Evolutionary conservation across 2,797 vertebrate species (phyloP), one percentile per base, ranked within the genome.

Genomic region (Alosa sapidissima): DNA sequence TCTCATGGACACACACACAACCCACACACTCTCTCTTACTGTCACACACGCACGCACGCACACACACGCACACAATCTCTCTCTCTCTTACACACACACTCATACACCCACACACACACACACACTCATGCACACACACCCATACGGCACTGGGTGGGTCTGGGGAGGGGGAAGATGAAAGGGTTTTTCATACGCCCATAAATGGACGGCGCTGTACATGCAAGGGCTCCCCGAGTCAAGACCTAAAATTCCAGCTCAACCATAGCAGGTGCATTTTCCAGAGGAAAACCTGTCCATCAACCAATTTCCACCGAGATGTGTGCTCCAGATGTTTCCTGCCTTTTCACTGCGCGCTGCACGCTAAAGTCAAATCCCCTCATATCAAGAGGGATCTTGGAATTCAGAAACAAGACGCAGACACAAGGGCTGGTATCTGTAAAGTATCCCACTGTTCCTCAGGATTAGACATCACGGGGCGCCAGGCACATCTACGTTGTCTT

Each of bases 271-370:
- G 91, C 87, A 89, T 88, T 88, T 87, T 89, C 88, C 84, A 84
- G 81, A 85, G 87, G 88, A 87, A 89, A 87, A 89, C 86, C 86
- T 86, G 88, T 82, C 88, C 87, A 86, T 87, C 88, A 84, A 88
- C 78, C 88, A 60, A 85, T 88, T 89, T 89, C 82, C 87, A 87
- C 16, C 11, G 21, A 87, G 88, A 91, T 87, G 88, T 91, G 91
- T 86, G 87, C 83, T 83, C 90, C 90, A 91, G 89, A 93, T 93
- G 90, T 91, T 90, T 89, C 89, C 90, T 87, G 86, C 84, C 86
- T 89, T 90, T 91, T 90, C 88, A 90, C 90, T 89, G 90, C 85
- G 72, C 87, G 89, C 89, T 55, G 86, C 91, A 91, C 85, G 90
- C 89, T 85, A 89, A 84, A 91, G 90, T 88, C 90, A 88, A 90